A percentile compares a stretch with the other conserved stretches of the same genome.
Conservation (phyloP, 2,113 vertebrate genomes). For the Cheirogaleus medius region DNA sequence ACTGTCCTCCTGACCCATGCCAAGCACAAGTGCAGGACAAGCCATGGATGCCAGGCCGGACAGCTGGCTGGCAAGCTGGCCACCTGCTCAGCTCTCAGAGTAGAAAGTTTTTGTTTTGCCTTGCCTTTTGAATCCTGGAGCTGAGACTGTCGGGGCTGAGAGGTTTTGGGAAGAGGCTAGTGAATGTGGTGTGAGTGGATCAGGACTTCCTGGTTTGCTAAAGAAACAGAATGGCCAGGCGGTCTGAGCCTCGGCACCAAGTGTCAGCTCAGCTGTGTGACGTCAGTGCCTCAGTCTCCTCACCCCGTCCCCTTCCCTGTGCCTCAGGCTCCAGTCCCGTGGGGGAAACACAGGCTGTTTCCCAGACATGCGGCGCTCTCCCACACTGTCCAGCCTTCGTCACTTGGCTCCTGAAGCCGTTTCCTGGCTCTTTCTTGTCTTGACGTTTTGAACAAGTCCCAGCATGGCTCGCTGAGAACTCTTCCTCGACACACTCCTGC, state of each 20-base stretch:
- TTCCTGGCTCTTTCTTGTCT: not conserved
- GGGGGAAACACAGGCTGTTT: not conserved
- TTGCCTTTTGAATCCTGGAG: constrained; percentile 37
- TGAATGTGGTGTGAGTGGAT: not conserved
- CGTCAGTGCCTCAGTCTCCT: not conserved
- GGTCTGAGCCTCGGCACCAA: not conserved
- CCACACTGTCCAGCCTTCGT: not conserved
- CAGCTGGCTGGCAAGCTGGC: constrained; percentile 56
- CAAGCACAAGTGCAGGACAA: constrained; percentile 21
- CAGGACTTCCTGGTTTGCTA: not conserved
- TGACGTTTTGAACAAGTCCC: not conserved
- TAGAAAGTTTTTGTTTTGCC: constrained; percentile 16
- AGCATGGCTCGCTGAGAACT: not conserved
- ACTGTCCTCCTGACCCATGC: not conserved
- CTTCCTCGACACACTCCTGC: not conserved
- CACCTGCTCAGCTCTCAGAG: constrained; percentile 48
- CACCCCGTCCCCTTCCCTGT: not conserved
- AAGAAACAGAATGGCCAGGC: not conserved
- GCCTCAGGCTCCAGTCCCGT: not conserved
- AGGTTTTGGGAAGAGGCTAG: not conserved
- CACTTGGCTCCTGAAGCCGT: not conserved
- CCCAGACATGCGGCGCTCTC: accelerated
- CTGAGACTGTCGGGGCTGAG: not conserved
- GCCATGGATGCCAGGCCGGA: not conserved
- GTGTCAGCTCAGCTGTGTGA: not conserved